These are phyloP conservation scores for Glaucomys volans DNA, from an alignment of 2,113 vertebrate species.

Conservation along the genomic window DNA sequence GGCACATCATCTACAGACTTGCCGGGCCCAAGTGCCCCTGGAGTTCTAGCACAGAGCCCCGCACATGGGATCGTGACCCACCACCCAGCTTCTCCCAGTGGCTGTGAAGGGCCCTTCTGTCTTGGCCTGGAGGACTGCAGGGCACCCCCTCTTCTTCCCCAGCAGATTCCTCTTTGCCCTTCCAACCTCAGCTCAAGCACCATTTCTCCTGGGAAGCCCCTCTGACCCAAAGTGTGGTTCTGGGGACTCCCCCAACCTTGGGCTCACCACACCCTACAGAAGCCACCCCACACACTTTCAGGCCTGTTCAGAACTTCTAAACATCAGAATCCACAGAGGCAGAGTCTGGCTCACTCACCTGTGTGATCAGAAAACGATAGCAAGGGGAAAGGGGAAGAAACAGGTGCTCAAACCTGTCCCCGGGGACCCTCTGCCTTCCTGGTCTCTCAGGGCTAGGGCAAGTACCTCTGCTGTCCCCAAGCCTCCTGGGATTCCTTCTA, in stretches of 20 bases:
- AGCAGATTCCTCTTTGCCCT: not conserved
- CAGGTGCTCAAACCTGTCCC: not conserved
- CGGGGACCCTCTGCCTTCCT: not conserved
- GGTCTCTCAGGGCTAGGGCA: not conserved
- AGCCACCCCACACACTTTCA: not conserved
- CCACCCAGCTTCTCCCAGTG: accelerated
- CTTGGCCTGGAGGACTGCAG: not conserved
- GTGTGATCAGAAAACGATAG: not conserved
- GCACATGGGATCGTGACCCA: accelerated
- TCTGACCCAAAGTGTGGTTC: not conserved
- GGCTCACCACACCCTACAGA: not conserved
- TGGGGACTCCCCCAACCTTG: not conserved
- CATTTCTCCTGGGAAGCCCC: not conserved
- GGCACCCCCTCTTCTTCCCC: not conserved
- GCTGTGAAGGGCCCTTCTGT: not conserved
- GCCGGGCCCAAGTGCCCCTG: not conserved
- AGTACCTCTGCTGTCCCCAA: not conserved
- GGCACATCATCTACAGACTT: too few relatives aligned
- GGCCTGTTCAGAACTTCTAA: not conserved
- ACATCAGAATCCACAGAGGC: not conserved
- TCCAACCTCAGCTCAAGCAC: not conserved
- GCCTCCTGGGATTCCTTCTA: not conserved
- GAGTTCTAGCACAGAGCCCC: not conserved
- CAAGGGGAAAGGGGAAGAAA: not conserved
- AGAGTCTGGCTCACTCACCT: too few relatives aligned